A percentile compares a stretch with the other conserved stretches of the same genome.
Conservation (phyloP, 2,113 vertebrate genomes). For the Corythoichthys haematopterus region DNA sequence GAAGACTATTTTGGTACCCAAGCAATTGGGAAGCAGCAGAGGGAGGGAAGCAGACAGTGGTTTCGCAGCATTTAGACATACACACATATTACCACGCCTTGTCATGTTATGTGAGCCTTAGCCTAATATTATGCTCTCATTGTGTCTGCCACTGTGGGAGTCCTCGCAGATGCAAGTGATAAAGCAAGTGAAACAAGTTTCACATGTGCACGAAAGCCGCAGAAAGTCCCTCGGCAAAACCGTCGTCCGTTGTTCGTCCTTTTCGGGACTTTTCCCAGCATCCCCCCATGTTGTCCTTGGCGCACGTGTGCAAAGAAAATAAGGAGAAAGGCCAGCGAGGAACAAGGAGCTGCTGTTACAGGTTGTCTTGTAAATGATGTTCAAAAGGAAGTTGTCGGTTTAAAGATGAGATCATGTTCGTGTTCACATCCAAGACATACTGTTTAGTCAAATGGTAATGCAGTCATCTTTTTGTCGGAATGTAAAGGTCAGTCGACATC, state of each 20-base stretch:
- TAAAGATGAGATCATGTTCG: slow-evolving; percentile 25
- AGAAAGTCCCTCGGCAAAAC: slow-evolving; percentile 34
- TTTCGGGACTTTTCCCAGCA: slow-evolving; percentile 36
- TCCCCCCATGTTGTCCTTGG: slow-evolving; percentile 47
- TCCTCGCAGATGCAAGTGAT: slow-evolving; percentile 33
- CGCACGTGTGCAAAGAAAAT: slow-evolving; percentile 12
- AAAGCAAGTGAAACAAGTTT: slow-evolving; percentile 24
- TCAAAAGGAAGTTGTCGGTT: slow-evolving; percentile 8
- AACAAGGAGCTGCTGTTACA: slow-evolving; percentile 29
- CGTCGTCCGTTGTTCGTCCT: slow-evolving; percentile 15
- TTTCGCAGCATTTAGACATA: slow-evolving; percentile 37
- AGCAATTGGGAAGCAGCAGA: slow-evolving; percentile 35
- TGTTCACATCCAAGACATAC: not conserved
- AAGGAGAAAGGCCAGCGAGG: slow-evolving; percentile 14
- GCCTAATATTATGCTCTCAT: slow-evolving; percentile 61
- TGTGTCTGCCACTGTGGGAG: slow-evolving; percentile 47
- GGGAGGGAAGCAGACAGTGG: slow-evolving; percentile 54
- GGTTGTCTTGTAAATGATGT: slow-evolving; percentile 18
- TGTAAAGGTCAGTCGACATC: not conserved
- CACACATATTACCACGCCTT: slow-evolving; percentile 6
- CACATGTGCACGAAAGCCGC: slow-evolving; percentile 34
- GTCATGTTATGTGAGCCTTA: slow-evolving; percentile 43
- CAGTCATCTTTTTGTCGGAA: not conserved
- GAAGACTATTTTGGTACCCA: slow-evolving; percentile 34
- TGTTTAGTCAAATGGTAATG: slow-evolving; percentile 1